A percentile compares a stretch with the other conserved stretches of the same genome.
These are phyloP conservation scores for Pseudonaja textilis DNA, from an alignment of 2,113 vertebrate genomes.

Conservation along the genomic window DNA sequence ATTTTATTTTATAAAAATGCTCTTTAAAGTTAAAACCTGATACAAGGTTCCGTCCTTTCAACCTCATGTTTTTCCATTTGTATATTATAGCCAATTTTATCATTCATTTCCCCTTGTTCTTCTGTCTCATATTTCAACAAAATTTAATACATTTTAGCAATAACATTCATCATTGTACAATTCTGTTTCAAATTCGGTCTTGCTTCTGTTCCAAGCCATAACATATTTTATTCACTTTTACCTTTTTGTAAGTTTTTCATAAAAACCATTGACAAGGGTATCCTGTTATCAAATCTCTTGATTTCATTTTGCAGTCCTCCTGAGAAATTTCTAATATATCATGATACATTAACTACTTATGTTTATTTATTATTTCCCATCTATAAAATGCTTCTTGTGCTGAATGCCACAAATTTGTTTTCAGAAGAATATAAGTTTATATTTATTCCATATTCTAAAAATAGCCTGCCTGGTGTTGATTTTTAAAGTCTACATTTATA, in stretches of 20 bases:
- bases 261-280: background rate
- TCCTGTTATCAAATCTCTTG: background rate
- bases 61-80: too few species aligned
- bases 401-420: background rate
- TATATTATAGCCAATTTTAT: background rate
- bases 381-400: background rate
- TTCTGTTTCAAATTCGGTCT: background rate
- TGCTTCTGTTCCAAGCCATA: background rate
- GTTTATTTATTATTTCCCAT: background rate
- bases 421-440: background rate
- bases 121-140: background rate
- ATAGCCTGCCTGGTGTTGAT: background rate
- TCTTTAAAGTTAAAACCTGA: too few species aligned
- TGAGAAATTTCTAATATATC: background rate
- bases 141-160: background rate
- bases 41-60: too few species aligned
- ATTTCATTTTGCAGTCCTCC: background rate
- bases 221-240: background rate
- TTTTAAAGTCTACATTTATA: background rate
- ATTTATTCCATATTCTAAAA: background rate
- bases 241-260: background rate
- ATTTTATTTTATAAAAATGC: too few species aligned
- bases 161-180: background rate
- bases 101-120: background rate
- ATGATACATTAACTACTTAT: background rate